Percentiles rank a stretch among this genome's conserved stretches.
Conservation (phyloP, 2,797 vertebrate species). For the Acanthis flammea region DNA sequence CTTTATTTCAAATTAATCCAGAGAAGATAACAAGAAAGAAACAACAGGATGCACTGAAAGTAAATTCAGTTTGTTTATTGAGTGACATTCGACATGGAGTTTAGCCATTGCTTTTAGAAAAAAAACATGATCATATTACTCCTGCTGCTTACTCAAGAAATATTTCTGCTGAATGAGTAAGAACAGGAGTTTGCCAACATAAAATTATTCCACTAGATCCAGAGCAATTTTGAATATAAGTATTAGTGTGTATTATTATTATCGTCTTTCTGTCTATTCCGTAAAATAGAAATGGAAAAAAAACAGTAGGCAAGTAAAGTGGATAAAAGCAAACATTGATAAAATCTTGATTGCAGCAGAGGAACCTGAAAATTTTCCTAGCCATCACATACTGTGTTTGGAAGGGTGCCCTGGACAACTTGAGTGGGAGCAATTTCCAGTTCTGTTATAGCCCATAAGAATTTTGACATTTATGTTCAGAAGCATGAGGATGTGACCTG, state of each 20-base stretch:
- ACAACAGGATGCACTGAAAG: neutral
- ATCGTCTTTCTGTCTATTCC: neutral
- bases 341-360: neutral
- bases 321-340: neutral
- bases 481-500: neutral
- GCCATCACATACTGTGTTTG: neutral
- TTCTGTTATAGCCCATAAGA: neutral
- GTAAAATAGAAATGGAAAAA: neutral
- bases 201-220: neutral
- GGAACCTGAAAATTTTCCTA: neutral
- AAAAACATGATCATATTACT: neutral
- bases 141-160: neutral
- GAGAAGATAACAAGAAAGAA: neutral
- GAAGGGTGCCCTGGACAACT: neutral
- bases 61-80: neutral
- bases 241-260: neutral
- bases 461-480: neutral
- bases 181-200: neutral
- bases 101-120: neutral
- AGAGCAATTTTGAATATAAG: neutral
- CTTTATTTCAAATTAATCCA: neutral
- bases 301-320: neutral
- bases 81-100: neutral
- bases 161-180: neutral
- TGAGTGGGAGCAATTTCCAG: neutral